Evolutionary conservation across 2,797 vertebrate species (phyloP).

Genomic region (Tenualosa ilisha): DNA sequence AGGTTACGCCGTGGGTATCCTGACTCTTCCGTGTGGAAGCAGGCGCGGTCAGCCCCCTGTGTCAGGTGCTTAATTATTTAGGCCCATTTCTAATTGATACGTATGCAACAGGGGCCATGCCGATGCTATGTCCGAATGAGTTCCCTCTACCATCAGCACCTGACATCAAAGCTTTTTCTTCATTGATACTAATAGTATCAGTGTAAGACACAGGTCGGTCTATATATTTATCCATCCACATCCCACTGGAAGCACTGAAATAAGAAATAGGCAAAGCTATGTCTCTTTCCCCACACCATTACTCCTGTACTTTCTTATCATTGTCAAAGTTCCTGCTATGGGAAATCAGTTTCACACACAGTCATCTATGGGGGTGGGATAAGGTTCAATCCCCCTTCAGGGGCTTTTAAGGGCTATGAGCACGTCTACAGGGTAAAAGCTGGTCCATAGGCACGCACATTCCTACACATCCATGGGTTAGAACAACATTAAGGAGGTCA

Average conservation of each 20-base stretch:
- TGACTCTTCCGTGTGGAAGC: slow-evolving; percentile 71
- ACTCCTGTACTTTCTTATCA: not conserved
- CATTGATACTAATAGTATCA: not conserved
- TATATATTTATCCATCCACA: not conserved
- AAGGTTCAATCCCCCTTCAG: not conserved
- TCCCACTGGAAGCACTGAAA: not conserved
- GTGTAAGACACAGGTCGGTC: not conserved
- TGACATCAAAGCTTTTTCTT: not conserved
- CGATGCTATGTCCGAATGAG: not conserved
- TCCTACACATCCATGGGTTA: not conserved
- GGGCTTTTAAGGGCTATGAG: not conserved
- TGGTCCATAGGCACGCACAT: not conserved
- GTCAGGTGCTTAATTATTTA: slow-evolving; percentile 77
- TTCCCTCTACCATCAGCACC: not conserved
- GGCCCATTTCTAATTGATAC: slow-evolving; percentile 74
- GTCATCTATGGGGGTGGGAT: not conserved
- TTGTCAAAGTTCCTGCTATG: not conserved
- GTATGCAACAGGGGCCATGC: slow-evolving; percentile 43
- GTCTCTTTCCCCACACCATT: too few species aligned
- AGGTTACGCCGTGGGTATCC: slow-evolving; percentile 69
- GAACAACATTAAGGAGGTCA: not conserved
- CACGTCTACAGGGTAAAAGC: not conserved
- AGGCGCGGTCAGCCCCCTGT: slow-evolving; percentile 71
- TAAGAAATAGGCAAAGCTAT: not conserved
- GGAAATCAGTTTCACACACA: not conserved